Conservation (phyloP, 2,113 vertebrate genomes). For the Kryptolebias marmoratus region DNA sequence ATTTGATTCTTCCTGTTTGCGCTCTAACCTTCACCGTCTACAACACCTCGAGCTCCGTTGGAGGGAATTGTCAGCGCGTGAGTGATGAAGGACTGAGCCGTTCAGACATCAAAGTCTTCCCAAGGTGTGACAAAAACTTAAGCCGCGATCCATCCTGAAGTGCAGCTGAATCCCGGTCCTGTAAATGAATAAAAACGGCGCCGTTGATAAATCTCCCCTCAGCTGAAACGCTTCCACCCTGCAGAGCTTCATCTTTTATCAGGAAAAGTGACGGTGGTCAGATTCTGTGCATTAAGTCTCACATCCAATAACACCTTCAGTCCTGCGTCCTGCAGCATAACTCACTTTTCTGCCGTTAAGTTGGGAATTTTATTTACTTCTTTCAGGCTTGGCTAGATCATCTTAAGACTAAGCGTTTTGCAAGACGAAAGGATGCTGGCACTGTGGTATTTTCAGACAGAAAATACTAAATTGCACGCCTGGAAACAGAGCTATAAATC, state of each 20-base stretch:
- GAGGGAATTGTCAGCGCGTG: slow-evolving; percentile 22
- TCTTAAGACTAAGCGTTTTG: background rate
- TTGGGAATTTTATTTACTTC: background rate
- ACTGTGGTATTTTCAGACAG: background rate
- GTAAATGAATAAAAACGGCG: slow-evolving; percentile 1
- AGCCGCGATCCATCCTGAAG: background rate
- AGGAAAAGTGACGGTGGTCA: slow-evolving; percentile 5
- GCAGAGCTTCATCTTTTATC: slow-evolving; percentile 3
- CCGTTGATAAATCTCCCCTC: background rate
- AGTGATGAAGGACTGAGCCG: slow-evolving; percentile 38
- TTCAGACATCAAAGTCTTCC: slow-evolving; percentile 33
- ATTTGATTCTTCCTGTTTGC: slow-evolving; percentile 30
- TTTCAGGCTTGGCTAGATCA: background rate
- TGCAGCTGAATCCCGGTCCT: slow-evolving; percentile 16
- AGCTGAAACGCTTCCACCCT: slow-evolving; percentile 6
- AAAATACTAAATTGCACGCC: background rate
- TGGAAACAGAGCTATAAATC: background rate
- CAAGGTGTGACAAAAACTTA: slow-evolving; percentile 20
- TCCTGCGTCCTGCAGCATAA: background rate
- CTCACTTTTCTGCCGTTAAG: slow-evolving; percentile 1
- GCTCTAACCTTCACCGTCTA: slow-evolving; percentile 21
- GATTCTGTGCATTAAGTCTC: slow-evolving; percentile 10
- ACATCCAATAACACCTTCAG: background rate
- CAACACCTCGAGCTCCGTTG: slow-evolving; percentile 28
- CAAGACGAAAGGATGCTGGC: background rate